Evolutionary conservation across 2,797 vertebrate genomes (phyloP).

Genomic region (Amblyopsis hoosieri): DNA sequence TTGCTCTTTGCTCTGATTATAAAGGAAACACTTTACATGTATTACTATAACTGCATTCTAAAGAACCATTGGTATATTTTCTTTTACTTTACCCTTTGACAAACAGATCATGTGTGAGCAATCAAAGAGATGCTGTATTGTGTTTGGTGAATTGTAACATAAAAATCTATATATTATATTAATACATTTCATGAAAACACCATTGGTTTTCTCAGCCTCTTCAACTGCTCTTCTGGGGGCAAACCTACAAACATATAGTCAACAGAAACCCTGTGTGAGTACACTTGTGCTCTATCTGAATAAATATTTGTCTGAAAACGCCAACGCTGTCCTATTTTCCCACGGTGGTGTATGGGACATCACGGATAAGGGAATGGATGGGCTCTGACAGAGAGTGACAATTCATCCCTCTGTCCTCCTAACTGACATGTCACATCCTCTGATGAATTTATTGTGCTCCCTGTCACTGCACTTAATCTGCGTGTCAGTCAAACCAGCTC

Average conservation of each 20-base stretch:
- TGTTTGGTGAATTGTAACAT: not conserved
- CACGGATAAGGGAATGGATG: slow-evolving; percentile 85
- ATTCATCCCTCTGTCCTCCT: slow-evolving; percentile 86
- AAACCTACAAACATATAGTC: slow-evolving; percentile 53
- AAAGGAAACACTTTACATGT: slow-evolving; percentile 2
- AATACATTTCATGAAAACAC: slow-evolving; percentile 5
- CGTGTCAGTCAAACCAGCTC: slow-evolving; percentile 83
- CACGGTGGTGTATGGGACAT: slow-evolving; percentile 84
- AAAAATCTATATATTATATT: not conserved
- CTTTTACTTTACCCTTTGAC: not conserved
- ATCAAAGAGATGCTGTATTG: not conserved
- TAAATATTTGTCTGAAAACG: slow-evolving; percentile 71
- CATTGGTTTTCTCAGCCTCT: slow-evolving; percentile 25
- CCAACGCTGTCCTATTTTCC: slow-evolving; percentile 73
- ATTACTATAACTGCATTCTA: no score
- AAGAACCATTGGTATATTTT: not conserved
- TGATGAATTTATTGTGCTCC: slow-evolving; percentile 90
- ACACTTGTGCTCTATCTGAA: slow-evolving; percentile 70
- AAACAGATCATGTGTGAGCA: no score
- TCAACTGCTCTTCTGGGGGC: slow-evolving; percentile 43
- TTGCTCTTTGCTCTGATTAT: slow-evolving; percentile 12
- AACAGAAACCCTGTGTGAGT: slow-evolving; percentile 63
- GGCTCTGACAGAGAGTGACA: slow-evolving; percentile 87
- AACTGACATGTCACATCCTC: slow-evolving; percentile 92
- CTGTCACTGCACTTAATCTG: slow-evolving; percentile 93